Evolutionary conservation across 2,113 vertebrate species (phyloP), one percentile per base, ranked within the genome.

Genomic region (Mohoua ochrocephala): DNA sequence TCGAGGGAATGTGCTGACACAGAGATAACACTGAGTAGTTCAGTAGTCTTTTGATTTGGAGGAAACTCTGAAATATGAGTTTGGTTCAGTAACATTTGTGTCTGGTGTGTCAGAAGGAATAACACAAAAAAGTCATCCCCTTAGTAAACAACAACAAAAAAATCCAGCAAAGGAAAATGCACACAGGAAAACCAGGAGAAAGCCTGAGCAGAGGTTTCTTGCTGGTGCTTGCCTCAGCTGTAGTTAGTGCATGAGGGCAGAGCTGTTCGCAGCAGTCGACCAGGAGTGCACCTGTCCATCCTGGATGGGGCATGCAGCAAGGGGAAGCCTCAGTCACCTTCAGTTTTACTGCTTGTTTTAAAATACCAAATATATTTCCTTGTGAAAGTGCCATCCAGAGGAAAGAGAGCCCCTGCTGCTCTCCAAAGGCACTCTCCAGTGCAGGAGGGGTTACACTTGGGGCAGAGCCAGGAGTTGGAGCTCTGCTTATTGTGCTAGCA

Each of bases 201-300:
- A 61, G 7, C 20, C 11, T 16, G 33, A 60, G 49, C 5, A 76
- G 41, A 14, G 14, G n/a, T 26, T 13, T 47, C 44, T 18, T 50
- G n/a, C 27, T 45, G 5, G 27, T 56, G 60, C 20, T 41, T 30
- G n/a, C 31, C 2, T 3, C 9, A 30, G 49, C 53, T 42, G 28
- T 3, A 6, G 21, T 7, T 5, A 5, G n/a, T 6, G 49, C 15
- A 6, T 0, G 2, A n/a, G 59, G 50, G 13, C 50, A 35, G 49
- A 0, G 7, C 37, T 45, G 24, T 27, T 47, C 1, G 4, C n/a
- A 14, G 59, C 3, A 1, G 0, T 11, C 2, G 4, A 15, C 15
- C 7, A 26, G 52, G 23, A 23, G 9, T 1, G 14, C 0, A 0
- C 53, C n/a, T 23, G 37, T 19, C 7, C 2, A 0, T 4, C 18